Percentiles rank a stretch among this genome's conserved stretches.
These are phyloP conservation scores for Drosophila tanythrix DNA, from an alignment of 2,888 invertebrate species.

Conservation along the genomic window DNA sequence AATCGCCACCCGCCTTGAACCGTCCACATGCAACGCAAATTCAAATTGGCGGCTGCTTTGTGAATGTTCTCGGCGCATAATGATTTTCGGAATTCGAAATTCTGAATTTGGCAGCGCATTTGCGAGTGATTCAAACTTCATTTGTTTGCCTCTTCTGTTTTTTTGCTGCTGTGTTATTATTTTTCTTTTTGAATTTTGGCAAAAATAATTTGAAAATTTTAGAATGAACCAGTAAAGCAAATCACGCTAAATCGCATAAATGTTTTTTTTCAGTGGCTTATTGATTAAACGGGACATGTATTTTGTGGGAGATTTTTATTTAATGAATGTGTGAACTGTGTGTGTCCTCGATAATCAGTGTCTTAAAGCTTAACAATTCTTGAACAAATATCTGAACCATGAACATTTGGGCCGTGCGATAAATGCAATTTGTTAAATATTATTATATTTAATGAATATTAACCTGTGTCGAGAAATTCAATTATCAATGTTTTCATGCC, in stretches of 20 bases:
- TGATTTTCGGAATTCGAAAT: slow-evolving; percentile 19
- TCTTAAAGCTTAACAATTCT: background rate
- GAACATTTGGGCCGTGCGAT: background rate
- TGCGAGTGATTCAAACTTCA: slow-evolving; percentile 27
- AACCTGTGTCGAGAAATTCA: background rate
- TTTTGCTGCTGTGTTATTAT: background rate
- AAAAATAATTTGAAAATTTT: background rate
- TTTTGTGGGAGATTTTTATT: background rate
- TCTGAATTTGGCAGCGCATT: slow-evolving; percentile 2
- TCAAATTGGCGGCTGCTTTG: slow-evolving; percentile 24
- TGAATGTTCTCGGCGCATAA: slow-evolving; percentile 23
- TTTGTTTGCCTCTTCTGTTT: slow-evolving; percentile 17
- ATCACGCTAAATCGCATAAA: background rate
- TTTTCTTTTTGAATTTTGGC: background rate
- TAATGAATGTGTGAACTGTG: background rate
- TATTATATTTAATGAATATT: background rate
- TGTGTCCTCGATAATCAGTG: background rate
- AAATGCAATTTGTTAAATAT: background rate
- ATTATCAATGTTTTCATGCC: background rate
- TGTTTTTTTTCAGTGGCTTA: background rate
- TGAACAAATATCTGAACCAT: background rate
- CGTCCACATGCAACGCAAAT: background rate
- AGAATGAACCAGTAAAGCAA: background rate
- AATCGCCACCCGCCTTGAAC: background rate
- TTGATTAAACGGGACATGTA: background rate